Base-by-base conservation (phyloP, 2,797 vertebrate species). In the Sebastes minor region DNA sequence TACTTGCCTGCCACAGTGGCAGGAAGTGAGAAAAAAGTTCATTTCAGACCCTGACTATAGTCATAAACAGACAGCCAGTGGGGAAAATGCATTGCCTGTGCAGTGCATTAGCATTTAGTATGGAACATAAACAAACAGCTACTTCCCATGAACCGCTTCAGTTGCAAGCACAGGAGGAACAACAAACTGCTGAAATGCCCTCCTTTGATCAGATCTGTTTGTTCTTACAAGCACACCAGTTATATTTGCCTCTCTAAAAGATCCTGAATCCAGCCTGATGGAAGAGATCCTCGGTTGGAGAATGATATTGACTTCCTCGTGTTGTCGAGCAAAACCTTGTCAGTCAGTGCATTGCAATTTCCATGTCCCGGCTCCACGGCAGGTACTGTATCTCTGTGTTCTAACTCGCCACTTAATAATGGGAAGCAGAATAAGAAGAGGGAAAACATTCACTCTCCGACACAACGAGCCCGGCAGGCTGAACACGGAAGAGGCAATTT, bases 51-150 rank as follows among this genome's bases (percentile, higher is more conserved):
- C 35, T 42, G 6, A 42, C 38, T 16, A 10, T 42, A 42, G 42
- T 46, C 42, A 46, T 46, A 57, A 68, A 85, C 77, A 75, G 22
- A 61, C 20, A 38, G 49, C 8, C 32, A 63, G 23, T 53, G 49
- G 52, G 16, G 64, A 52, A 53, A 55, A 76, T 25, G 30, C 38
- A 61, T 16, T 6, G 25, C 53, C 59, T 62, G 18, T 61, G 65
- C 25, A 5, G 27, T 30, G 33, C 46, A 66, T 78, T 55, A 57
- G 68, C 78, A 71, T 80, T 82, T 77, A 89, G 25, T 55, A 61
- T 20, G 42, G 59, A 87, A 78, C 59, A 74, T 66, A 83, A 76
- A 86, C 81, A 91, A 89, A 83, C 80, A 70, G 28, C 55, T 64
- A 64, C 65, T 78, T 88, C 25, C 82, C 59, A 71, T 38, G 61